These are phyloP conservation scores for Podarcis siculus DNA, from an alignment of 2,797 vertebrate species.

Conservation along the genomic window DNA sequence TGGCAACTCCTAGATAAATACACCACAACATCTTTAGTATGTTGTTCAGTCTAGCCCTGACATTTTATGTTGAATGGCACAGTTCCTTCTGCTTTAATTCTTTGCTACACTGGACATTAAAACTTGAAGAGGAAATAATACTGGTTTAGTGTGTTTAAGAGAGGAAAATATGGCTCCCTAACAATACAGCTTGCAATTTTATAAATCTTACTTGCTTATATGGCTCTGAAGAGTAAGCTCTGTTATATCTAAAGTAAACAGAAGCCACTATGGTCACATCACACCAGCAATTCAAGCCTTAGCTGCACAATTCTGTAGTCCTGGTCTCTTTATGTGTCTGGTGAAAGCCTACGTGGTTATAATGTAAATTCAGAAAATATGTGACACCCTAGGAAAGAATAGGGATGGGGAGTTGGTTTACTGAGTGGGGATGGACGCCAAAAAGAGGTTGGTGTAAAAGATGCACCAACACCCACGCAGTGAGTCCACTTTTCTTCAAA, in stretches of 20 bases:
- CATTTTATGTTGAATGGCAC: background rate
- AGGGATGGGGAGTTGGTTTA: background rate
- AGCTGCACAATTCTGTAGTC: slow-evolving; percentile 1
- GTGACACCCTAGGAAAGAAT: background rate
- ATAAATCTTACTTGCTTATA: slow-evolving; percentile 5
- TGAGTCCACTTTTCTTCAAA: slow-evolving; percentile 69
- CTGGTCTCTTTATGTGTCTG: slow-evolving; percentile 22
- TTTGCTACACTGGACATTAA: background rate
- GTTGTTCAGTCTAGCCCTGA: background rate
- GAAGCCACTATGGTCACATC: background rate
- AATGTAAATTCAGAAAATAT: slow-evolving; percentile 48
- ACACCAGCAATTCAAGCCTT: background rate
- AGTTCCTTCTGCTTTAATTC: background rate
- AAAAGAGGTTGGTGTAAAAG: background rate
- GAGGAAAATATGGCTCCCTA: background rate
- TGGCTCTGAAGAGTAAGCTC: background rate
- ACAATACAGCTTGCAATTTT: background rate
- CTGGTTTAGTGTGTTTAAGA: background rate
- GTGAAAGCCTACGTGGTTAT: slow-evolving; percentile 29
- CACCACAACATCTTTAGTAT: no score
- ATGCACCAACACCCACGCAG: background rate
- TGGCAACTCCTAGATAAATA: background rate
- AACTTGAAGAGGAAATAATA: background rate
- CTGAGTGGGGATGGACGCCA: slow-evolving; percentile 15
- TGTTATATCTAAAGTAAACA: slow-evolving; percentile 11